Conservation (phyloP, 1,140 invertebrate species). For the Diprion similis region DNA sequence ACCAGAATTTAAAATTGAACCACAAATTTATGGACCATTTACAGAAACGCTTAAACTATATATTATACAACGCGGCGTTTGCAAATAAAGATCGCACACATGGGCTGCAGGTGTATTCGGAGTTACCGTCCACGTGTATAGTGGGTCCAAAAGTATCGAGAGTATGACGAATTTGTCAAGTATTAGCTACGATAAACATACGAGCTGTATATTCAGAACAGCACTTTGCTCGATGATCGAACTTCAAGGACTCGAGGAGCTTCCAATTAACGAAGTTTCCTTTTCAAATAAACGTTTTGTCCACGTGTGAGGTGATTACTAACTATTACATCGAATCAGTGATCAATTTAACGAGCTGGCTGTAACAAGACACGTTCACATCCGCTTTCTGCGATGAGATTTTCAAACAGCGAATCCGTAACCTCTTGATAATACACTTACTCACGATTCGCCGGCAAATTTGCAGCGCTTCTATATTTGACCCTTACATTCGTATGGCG, state of each 20-base stretch:
- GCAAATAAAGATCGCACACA: too few relatives aligned
- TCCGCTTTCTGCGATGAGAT: not conserved
- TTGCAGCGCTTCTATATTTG: not conserved
- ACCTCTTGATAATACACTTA: too few relatives aligned
- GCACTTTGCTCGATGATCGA: not conserved
- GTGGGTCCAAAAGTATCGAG: too few relatives aligned
- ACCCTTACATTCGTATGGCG: not conserved
- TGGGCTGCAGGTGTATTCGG: too few relatives aligned
- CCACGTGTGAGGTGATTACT: not conserved
- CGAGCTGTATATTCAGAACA: not conserved
- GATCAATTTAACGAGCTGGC: not conserved
- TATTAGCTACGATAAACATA: not conserved
- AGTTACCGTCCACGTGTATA: too few relatives aligned
- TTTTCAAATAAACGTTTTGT: not conserved
- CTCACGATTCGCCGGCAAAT: not conserved
- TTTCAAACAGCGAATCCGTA: not conserved
- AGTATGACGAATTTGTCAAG: too few relatives aligned
- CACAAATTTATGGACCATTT: not conserved
- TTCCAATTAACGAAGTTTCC: not conserved
- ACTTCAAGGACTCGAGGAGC: not conserved
- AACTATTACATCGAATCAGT: not conserved
- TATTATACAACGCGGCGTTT: too few relatives aligned
- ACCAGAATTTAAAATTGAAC: not conserved
- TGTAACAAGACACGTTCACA: not conserved
- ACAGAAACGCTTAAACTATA: not conserved